Conservation (phyloP, 1,140 invertebrate species). For the Goniozus legneri region DNA sequence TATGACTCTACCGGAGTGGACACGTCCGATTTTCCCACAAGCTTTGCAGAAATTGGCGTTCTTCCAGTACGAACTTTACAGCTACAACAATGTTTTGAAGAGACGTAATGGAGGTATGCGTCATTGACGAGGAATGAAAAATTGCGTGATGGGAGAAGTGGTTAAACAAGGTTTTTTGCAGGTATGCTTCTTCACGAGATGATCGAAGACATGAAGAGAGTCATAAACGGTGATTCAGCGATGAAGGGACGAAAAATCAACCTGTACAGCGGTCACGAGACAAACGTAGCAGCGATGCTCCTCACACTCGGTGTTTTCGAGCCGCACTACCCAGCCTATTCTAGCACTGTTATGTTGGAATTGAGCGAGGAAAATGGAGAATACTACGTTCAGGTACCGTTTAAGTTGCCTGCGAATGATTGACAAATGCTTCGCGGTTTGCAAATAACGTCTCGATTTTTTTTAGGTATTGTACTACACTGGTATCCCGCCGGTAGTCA, state of each 20-base stretch:
- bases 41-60: constrained; percentile 8
- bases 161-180: too few relatives aligned
- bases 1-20: constrained; percentile 34
- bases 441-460: constrained; percentile 1
- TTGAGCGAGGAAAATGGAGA: constrained; percentile 18
- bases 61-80: constrained; percentile 48
- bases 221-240: not conserved
- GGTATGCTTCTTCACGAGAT: constrained; percentile 57
- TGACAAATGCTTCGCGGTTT: not conserved
- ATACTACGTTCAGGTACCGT: constrained; percentile 30
- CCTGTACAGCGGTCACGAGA: constrained; percentile 67
- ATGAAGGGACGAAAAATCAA: constrained; percentile 48
- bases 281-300: constrained; percentile 65
- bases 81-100: constrained; percentile 45
- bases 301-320: constrained; percentile 63
- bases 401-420: too few relatives aligned
- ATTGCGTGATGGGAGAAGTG: not conserved
- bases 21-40: constrained; percentile 25
- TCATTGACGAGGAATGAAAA: not conserved
- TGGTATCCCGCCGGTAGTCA: constrained; percentile 8
- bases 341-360: constrained; percentile 51
- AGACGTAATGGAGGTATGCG: constrained; percentile 45
- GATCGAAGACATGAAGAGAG: constrained; percentile 40
- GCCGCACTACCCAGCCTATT: constrained; percentile 56
- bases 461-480: constrained; percentile 16